phyloP scores from a whole-genome alignment of 2,888 invertebrate genomes.

The Lithophane ornitopus region DNA sequence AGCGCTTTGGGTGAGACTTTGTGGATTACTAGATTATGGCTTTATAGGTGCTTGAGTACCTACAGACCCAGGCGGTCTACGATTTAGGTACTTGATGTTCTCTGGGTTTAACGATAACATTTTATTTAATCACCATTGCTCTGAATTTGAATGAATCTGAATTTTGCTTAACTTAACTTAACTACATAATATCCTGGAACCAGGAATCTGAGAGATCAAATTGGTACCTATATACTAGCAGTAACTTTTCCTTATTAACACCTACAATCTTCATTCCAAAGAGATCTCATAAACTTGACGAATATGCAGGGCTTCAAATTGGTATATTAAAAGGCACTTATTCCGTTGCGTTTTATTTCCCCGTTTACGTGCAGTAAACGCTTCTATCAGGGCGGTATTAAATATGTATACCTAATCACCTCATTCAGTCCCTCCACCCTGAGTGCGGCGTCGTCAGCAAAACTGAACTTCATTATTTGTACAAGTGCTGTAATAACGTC shows the following conservation, averaged over 20 bases:
- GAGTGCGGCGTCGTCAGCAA: slow-evolving; percentile 41
- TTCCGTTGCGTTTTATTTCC: slow-evolving; percentile 52
- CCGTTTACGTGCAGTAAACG: slow-evolving; percentile 55
- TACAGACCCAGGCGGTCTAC: neutral
- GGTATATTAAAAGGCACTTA: slow-evolving; percentile 50
- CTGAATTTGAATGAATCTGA: neutral
- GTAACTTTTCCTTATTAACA: neutral
- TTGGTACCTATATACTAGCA: neutral
- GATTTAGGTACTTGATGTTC: neutral
- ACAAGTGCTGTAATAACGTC: slow-evolving; percentile 62
- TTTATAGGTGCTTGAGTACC: slow-evolving; percentile 24
- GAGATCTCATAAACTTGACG: slow-evolving; percentile 12
- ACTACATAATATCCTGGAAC: neutral
- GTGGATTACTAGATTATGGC: slow-evolving; percentile 39
- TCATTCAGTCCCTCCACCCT: slow-evolving; percentile 33
- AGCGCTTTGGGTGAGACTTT: slow-evolving; percentile 23
- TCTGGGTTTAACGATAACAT: neutral
- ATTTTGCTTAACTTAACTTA: neutral
- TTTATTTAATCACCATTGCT: neutral
- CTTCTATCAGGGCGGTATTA: slow-evolving; percentile 52
- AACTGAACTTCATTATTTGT: slow-evolving; percentile 65
- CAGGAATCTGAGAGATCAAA: neutral
- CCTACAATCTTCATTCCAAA: neutral
- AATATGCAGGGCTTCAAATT: slow-evolving; percentile 18
- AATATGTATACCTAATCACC: slow-evolving; percentile 58